Conservation (phyloP, 2,797 vertebrate genomes). For the Poecilia wingei region DNA sequence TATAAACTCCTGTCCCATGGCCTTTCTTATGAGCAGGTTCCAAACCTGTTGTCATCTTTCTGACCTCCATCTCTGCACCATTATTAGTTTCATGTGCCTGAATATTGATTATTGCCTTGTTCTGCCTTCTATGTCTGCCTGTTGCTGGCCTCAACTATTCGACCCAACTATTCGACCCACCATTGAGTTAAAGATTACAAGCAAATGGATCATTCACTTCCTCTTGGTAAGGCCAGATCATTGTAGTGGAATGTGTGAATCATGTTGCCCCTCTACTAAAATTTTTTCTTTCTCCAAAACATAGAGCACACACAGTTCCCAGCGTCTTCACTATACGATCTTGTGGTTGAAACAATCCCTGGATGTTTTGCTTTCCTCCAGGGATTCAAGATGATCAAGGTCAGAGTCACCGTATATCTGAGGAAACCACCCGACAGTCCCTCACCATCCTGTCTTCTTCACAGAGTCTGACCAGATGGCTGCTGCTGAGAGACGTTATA, state of each 20-base stretch:
- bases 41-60: not conserved
- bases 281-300: not conserved
- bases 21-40: not conserved
- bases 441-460: not conserved
- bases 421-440: not conserved
- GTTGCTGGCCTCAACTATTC: not conserved
- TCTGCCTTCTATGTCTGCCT: not conserved
- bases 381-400: not conserved
- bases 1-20: not conserved
- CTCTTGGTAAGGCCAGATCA: too few species aligned
- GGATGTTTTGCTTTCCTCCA: not conserved
- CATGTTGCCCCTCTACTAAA: too few species aligned
- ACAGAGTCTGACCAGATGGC: not conserved
- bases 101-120: not conserved
- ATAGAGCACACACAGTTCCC: not conserved
- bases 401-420: not conserved
- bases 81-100: not conserved
- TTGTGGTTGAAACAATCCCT: not conserved
- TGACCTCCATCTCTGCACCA: not conserved
- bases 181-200: not conserved
- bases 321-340: not conserved
- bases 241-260: too few species aligned
- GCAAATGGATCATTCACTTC: too few species aligned
- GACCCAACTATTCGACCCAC: not conserved
- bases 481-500: not conserved